Evolutionary conservation across 2,113 vertebrate genomes (phyloP).

Genomic region (Otolemur garnettii): DNA sequence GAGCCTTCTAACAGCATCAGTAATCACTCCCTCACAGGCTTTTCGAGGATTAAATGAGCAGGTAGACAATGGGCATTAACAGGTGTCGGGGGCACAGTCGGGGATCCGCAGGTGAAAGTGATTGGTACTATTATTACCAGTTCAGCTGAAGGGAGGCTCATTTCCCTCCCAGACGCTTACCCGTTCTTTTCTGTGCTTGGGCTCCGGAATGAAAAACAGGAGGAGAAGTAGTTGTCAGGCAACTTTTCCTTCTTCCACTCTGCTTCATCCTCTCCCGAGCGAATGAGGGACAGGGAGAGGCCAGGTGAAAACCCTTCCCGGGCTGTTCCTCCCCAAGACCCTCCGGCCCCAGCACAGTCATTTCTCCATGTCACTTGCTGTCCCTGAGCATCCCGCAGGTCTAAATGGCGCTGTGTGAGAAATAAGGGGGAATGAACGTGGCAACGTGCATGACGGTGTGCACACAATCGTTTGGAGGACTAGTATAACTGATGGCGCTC

Average conservation of each 20-base stretch:
- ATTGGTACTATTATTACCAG: background rate
- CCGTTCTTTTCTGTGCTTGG: background rate
- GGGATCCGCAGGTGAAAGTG: background rate
- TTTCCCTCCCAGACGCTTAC: background rate
- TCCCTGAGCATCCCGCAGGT: background rate
- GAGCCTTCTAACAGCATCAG: background rate
- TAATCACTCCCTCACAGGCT: background rate
- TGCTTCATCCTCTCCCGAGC: background rate
- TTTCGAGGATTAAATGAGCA: background rate
- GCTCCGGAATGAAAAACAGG: background rate
- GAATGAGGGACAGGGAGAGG: background rate
- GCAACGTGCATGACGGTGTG: background rate
- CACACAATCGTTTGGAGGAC: background rate
- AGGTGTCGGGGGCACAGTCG: background rate
- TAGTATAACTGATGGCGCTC: background rate
- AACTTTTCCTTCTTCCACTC: background rate
- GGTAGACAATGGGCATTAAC: too few relatives aligned
- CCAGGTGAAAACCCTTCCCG: background rate
- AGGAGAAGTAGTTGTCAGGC: background rate
- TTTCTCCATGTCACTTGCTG: background rate
- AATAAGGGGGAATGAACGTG: background rate
- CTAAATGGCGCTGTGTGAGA: background rate
- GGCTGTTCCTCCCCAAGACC: too few relatives aligned
- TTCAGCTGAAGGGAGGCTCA: background rate
- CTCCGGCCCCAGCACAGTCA: fast-evolving